Evolutionary conservation across 2,113 vertebrate species (phyloP).

Genomic region (rabbit (Oryctolagus cuniculus)): DNA sequence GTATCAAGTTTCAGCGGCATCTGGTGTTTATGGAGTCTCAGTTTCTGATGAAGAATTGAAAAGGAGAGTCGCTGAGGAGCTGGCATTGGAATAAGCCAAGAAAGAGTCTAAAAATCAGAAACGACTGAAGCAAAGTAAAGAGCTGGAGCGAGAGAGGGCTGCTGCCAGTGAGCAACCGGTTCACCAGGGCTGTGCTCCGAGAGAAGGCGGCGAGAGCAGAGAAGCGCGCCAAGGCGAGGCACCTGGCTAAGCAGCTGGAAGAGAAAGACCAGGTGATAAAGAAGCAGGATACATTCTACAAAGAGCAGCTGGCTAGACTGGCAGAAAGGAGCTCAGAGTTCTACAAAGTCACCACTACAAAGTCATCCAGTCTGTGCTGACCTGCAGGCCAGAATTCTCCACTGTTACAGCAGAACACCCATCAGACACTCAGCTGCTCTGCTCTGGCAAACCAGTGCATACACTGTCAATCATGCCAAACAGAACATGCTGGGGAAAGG

Average conservation of each 20-base stretch:
- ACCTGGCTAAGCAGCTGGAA: conserved; percentile 92
- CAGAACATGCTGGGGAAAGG: conserved; percentile 83
- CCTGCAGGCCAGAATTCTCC: conserved; percentile 94
- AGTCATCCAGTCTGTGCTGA: conserved; percentile 94
- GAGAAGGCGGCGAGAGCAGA: neutral
- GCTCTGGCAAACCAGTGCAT: conserved; percentile 93
- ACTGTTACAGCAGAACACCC: conserved; percentile 94
- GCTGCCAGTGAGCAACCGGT: neutral
- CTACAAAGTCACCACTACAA: conserved; percentile 88
- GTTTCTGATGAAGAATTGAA: conserved; percentile 87
- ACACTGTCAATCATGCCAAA: conserved; percentile 95
- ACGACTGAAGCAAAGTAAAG: conserved; percentile 30
- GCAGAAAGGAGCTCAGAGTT: conserved; percentile 94
- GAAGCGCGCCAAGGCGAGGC: neutral
- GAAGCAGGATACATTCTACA: conserved; percentile 94
- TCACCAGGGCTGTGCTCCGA: too few species aligned
- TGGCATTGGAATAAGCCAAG: conserved; percentile 84
- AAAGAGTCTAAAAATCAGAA: conserved; percentile 86
- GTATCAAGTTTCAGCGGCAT: conserved; percentile 60
- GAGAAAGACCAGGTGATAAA: conserved; percentile 92
- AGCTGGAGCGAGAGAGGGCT: neutral
- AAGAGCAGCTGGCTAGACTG: conserved; percentile 94
- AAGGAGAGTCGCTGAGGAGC: conserved; percentile 87
- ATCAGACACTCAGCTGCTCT: conserved; percentile 96
- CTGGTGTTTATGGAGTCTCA: conserved; percentile 52